phyloP scores from a whole-genome alignment of 2,888 invertebrate genomes.

The Urechis unicinctus region DNA sequence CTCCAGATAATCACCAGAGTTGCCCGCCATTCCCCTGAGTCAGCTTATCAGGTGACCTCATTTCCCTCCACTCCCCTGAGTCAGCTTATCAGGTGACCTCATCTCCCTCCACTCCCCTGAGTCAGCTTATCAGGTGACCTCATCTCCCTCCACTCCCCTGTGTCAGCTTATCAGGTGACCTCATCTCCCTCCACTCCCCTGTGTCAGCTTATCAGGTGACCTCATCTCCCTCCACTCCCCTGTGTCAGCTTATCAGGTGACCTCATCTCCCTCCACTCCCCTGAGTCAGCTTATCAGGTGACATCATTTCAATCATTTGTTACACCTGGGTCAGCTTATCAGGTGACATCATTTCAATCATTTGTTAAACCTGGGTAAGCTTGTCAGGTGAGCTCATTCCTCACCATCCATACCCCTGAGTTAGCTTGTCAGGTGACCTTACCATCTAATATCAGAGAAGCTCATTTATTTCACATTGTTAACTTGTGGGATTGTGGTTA shows the following conservation, averaged over 20 bases:
- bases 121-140: conserved; percentile 54
- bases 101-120: conserved; percentile 70
- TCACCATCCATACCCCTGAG: too few species aligned
- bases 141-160: conserved; percentile 69
- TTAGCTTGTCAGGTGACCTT: too few species aligned
- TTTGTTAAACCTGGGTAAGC: too few species aligned
- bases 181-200: conserved; percentile 32
- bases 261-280: conserved; percentile 36
- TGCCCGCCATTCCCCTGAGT: conserved; percentile 68
- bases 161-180: conserved; percentile 55
- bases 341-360: too few species aligned
- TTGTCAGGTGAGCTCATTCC: too few species aligned
- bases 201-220: too few species aligned
- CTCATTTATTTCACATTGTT: background rate
- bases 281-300: too few species aligned
- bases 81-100: conserved; percentile 54
- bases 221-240: conserved; percentile 36
- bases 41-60: conserved; percentile 53
- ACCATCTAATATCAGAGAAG: too few species aligned
- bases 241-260: too few species aligned
- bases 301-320: conserved; percentile 38
- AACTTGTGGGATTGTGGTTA: too few species aligned
- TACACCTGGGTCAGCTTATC: too few species aligned
- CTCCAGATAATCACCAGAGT: conserved; percentile 74
- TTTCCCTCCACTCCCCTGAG: conserved; percentile 70